A percentile compares a stretch with the other conserved stretches of the same genome.
phyloP scores from a whole-genome alignment of 2,797 vertebrate genomes.

The Poecilia wingei region DNA sequence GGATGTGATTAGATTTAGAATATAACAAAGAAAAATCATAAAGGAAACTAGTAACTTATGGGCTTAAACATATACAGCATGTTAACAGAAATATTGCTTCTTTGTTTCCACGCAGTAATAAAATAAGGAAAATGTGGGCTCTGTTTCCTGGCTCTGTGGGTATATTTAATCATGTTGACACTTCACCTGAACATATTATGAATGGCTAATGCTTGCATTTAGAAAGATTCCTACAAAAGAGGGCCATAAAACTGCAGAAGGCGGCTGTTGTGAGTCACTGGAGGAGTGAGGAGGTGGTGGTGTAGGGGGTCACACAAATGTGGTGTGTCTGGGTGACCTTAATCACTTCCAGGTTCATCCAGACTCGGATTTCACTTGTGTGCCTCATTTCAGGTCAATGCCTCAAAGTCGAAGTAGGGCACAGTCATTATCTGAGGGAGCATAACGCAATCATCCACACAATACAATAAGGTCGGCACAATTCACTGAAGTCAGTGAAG shows the following conservation, averaged over 20 bases:
- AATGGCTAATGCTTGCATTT: conserved; percentile 67
- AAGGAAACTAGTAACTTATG: conserved; percentile 4
- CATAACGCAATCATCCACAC: conserved; percentile 84
- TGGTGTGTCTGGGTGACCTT: conserved; percentile 80
- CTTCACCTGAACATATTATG: conserved; percentile 50
- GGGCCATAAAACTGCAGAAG: conserved; percentile 66
- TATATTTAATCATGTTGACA: conserved; percentile 65
- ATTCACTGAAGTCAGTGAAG: conserved; percentile 82
- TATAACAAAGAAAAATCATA: conserved; percentile 12
- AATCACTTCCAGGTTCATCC: conserved; percentile 84
- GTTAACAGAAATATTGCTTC: conserved; percentile 25
- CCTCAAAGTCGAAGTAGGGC: conserved; percentile 85
- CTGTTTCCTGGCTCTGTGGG: conserved; percentile 29
- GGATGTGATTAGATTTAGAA: neutral
- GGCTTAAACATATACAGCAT: conserved; percentile 19
- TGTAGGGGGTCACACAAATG: conserved; percentile 80
- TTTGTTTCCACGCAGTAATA: conserved; percentile 29
- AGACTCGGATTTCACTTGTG: conserved; percentile 82
- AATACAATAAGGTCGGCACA: conserved; percentile 84
- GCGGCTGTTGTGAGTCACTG: conserved; percentile 67
- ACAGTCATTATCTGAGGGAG: conserved; percentile 84
- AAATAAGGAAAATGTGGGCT: conserved; percentile 14
- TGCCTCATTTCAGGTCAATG: conserved; percentile 85
- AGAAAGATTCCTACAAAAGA: conserved; percentile 70
- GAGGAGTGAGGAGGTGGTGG: neutral